Base-by-base conservation (phyloP, 2,113 vertebrate genomes). In the Passer domesticus region DNA sequence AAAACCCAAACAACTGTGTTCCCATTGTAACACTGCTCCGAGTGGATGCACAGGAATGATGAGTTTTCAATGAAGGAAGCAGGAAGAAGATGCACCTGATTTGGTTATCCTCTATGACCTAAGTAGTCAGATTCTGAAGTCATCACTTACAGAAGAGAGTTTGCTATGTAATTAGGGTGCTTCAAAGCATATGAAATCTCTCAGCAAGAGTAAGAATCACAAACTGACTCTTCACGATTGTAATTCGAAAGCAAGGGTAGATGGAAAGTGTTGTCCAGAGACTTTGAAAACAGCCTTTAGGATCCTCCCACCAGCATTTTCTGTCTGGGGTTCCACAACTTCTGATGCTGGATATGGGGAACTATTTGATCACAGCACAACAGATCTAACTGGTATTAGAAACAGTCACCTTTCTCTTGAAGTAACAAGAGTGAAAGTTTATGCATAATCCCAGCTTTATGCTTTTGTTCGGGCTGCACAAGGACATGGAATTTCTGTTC, bases 331-430 rank as follows among this genome's bases (percentile, higher is more conserved):
- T 37, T 90, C 69, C 60, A 55, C 52, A 84, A 1, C 18, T 35
- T 30, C 46, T 91, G 35, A 33, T 70, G 33, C 23, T 89, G 83
- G 55, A 46, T 67, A 24, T 39, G 17, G 77, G 56, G n/a, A 21
- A 33, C 14, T 49, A 12, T 15, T 59, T 0, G 0, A 55, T 6
- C 0, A 1, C 2, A 24, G 62, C 16, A 53, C 3, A 6, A 70
- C 35, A 53, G 73, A 67, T 55, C 33, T 78, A 58, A 41, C 24
- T 52, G 17, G 8, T 37, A 47, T 64, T 47, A 84, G 62, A 85
- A 91, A 63, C 0, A 82, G 46, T 44, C 27, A 28, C 31, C 67
- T 69, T 85, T 50, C 22, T 73, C 33, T 49, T 81, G 43, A 89
- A 87, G 53, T 25, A 78, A 59, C 4, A 43, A 72, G 11, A 68